Evolutionary conservation across 2,888 invertebrate genomes (phyloP).

Genomic region (Drosophila phalerata): DNA sequence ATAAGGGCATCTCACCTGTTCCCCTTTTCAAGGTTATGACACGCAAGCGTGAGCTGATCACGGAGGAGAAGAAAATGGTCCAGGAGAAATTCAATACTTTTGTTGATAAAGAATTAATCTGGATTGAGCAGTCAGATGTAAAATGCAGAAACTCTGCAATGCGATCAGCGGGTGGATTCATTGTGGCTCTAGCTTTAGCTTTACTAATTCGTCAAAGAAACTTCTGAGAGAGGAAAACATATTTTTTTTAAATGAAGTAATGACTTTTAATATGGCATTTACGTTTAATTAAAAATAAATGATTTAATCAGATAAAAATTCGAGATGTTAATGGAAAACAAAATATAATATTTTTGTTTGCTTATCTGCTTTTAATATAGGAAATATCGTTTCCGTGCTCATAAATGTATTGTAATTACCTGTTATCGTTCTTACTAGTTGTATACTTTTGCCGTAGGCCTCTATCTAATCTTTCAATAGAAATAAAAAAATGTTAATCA

Average conservation of each 20-base stretch:
- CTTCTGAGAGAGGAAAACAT: neutral
- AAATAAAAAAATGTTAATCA: no score
- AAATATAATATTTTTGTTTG: no score
- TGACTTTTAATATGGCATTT: no score
- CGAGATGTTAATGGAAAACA: no score
- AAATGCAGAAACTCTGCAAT: constrained; percentile 17
- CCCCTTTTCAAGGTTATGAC: constrained; percentile 28
- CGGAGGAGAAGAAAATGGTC: neutral
- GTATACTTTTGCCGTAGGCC: no score
- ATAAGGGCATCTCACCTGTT: neutral
- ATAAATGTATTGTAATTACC: no score
- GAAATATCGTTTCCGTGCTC: no score
- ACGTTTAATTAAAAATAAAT: no score
- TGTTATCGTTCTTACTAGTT: no score
- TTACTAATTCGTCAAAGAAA: neutral
- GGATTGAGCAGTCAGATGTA: constrained; percentile 6
- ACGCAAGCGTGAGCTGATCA: constrained; percentile 19
- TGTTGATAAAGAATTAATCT: neutral
- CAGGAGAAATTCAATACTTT: neutral
- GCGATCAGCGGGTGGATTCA: neutral
- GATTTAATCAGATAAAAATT: no score
- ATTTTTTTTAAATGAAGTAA: neutral
- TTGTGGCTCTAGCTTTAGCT: constrained; percentile 13
- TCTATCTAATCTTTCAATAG: no score
- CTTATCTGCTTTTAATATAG: no score